A percentile compares a stretch with the other conserved stretches of the same genome.
Conservation (phyloP, 2,797 vertebrate genomes). For the Sitta carolinensis region DNA sequence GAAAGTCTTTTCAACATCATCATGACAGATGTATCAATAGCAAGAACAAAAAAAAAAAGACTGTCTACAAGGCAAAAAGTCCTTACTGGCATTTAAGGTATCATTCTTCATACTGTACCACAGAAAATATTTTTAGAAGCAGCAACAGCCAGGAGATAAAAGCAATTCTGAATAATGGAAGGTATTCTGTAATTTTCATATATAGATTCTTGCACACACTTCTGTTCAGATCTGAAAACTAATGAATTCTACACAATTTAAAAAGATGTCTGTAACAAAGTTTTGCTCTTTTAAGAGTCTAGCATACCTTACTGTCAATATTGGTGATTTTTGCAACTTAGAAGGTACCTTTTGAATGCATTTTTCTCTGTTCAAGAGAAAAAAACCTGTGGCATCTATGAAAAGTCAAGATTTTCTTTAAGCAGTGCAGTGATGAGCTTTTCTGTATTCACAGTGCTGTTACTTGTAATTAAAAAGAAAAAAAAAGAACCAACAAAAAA, state of each 20-base stretch:
- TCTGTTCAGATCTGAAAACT: not conserved
- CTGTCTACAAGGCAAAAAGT: not conserved
- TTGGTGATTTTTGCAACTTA: not conserved
- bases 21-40: not conserved
- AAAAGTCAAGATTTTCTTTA: not conserved
- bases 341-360: not conserved
- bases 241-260: not conserved
- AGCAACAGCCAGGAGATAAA: not conserved
- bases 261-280: not conserved
- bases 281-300: not conserved
- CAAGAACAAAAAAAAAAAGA: constrained; percentile 14
- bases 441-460: not conserved
- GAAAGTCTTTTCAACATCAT: not conserved
- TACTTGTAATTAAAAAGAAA: not conserved
- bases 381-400: not conserved
- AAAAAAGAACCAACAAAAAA: too few relatives aligned
- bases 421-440: not conserved
- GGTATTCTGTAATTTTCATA: not conserved
- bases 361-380: not conserved
- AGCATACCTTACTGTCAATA: not conserved
- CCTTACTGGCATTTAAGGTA: not conserved
- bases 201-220: not conserved
- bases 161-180: not conserved
- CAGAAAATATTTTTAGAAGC: not conserved
- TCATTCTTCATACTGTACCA: not conserved